phyloP scores from a whole-genome alignment of 2,888 invertebrate species.

The Malthinus flaveolus region DNA sequence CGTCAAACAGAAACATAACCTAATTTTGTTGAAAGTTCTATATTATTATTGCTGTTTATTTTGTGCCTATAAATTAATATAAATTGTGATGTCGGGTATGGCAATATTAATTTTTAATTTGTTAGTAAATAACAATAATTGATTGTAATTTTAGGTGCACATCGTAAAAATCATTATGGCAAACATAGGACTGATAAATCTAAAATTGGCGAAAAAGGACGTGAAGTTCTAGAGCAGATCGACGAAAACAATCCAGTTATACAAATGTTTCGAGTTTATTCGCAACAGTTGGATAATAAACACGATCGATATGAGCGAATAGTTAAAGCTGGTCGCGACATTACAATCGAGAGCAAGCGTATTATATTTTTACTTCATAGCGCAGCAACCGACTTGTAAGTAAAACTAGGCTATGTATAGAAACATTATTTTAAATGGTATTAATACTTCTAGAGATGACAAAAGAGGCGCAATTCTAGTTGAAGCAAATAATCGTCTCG shows the following conservation, averaged over 20 bases:
- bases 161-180: slow-evolving; percentile 25
- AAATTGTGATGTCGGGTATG: too few relatives aligned
- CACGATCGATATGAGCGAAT: slow-evolving; percentile 85
- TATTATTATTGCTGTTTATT: too few relatives aligned
- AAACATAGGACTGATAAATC: slow-evolving; percentile 30
- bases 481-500: slow-evolving; percentile 70
- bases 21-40: background rate
- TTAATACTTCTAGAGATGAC: slow-evolving; percentile 54
- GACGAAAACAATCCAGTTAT: slow-evolving; percentile 60
- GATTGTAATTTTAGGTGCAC: slow-evolving; percentile 13
- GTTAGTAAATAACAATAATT: background rate
- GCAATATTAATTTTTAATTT: background rate
- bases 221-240: slow-evolving; percentile 53
- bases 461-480: slow-evolving; percentile 59
- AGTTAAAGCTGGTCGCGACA: slow-evolving; percentile 78
- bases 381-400: slow-evolving; percentile 57
- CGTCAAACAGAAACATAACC: background rate
- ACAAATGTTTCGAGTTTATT: slow-evolving; percentile 66
- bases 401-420: background rate
- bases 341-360: slow-evolving; percentile 88
- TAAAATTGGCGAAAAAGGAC: slow-evolving; percentile 53
- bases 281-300: slow-evolving; percentile 69
- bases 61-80: too few relatives aligned
- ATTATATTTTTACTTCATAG: slow-evolving; percentile 86
- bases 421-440: background rate